Base-by-base conservation (phyloP, 2,888 invertebrate species). In the Andrena bucephala region DNA sequence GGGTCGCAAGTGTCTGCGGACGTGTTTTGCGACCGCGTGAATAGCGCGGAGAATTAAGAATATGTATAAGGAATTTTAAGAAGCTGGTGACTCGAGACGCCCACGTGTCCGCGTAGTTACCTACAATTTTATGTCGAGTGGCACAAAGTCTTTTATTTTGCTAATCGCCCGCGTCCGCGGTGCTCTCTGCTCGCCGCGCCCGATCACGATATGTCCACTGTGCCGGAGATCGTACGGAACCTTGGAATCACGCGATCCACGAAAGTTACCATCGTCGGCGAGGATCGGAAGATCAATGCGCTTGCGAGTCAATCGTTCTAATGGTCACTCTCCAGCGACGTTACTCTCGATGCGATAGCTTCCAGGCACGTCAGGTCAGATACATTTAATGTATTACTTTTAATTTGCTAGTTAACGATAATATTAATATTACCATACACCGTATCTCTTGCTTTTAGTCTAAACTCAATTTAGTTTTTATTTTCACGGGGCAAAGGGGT, bases 391-490 rank as follows among this genome's bases (percentile, higher is more conserved):
- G 87, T 89, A 89, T 88, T 89, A 89, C 87, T 89, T 72, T 90
- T 87, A 87, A 89, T 89, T 89, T 85, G 82, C 89, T 87, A 89
- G 86, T 90, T 92, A 89, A 91, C 85, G 90, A 87, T 90, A 90
- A 77, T 89, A 85, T 87, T 89, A 90, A 87, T 89, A 85, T 83
- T 84, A 88, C 82, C 83, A 87, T 89, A 91, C 68, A 69, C 83
- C 87, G 86, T 92, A 90, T 84, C 85, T 84, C 85, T 90, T 90
- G 91, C 91, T 90, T 92, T 92, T 90, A 91, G 86, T 91, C 81
- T 89, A 90, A 90, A 89, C 85, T 83, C 82, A 87, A 86, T 82
- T 81, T 89, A 89, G 79, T 71, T 78, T 83, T 87, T 86, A 85
- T 68, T 78, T 86, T 77, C 57, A 68, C n/a, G 24, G 50, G 60